Evolutionary conservation across 2,113 vertebrate genomes (phyloP).

Genomic region (Pagrus major): DNA sequence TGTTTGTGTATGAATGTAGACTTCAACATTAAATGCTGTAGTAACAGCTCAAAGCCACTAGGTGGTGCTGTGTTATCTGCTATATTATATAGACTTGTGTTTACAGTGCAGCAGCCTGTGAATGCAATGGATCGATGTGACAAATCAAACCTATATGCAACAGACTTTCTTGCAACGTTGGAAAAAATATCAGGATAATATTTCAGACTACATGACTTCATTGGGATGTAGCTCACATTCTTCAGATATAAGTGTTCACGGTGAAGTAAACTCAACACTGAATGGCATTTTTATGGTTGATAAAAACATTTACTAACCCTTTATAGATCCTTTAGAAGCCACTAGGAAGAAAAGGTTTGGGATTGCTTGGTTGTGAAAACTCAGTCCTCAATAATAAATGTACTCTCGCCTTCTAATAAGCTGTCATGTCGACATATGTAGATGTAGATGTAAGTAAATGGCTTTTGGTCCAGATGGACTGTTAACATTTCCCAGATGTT

Average conservation of each 20-base stretch:
- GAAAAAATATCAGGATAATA: background rate
- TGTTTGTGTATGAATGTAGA: no score
- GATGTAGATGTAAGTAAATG: background rate
- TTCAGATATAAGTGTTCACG: background rate
- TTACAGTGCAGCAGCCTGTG: background rate
- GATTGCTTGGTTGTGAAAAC: background rate
- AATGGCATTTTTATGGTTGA: no score
- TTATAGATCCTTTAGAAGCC: background rate
- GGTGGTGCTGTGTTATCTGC: conserved; percentile 61
- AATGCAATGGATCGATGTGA: background rate
- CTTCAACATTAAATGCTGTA: conserved; percentile 36
- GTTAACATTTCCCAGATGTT: background rate
- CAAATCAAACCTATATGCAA: background rate
- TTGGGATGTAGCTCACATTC: background rate
- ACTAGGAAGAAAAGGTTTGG: background rate
- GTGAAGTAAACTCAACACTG: background rate
- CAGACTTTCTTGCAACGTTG: background rate
- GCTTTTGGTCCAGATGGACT: background rate
- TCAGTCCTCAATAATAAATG: no score
- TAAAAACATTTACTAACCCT: background rate
- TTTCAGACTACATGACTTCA: background rate
- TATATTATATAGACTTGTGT: background rate
- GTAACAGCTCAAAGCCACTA: conserved; percentile 49
- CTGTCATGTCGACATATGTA: background rate
- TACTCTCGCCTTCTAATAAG: background rate